Percentiles rank a stretch among this genome's conserved stretches.
Conservation (phyloP, 2,113 vertebrate genomes). For the Engystomops pustulosus region DNA sequence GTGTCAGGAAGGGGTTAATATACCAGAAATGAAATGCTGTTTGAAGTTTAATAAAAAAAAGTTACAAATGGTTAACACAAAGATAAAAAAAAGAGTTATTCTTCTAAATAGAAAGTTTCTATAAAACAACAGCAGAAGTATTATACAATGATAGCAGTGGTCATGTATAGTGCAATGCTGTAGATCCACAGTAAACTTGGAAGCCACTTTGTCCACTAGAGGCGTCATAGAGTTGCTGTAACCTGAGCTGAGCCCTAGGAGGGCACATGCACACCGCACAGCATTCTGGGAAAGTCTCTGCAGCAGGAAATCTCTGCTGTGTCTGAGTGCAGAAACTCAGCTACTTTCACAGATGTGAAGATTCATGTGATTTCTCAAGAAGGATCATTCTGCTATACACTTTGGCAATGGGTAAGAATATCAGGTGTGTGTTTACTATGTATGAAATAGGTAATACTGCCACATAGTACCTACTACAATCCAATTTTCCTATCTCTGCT, state of each 20-base stretch:
- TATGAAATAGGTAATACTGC: neutral
- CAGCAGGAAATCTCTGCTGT: slow-evolving; percentile 5
- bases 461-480: neutral
- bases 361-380: neutral
- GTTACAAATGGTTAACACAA: too few species aligned
- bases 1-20: too few species aligned
- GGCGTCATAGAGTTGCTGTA: neutral
- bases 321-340: neutral
- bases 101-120: too few species aligned
- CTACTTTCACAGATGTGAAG: neutral
- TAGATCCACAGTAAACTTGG: neutral
- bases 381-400: neutral
- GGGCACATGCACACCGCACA: neutral
- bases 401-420: neutral
- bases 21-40: too few species aligned
- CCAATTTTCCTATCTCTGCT: too few species aligned
- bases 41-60: too few species aligned
- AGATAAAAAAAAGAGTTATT: too few species aligned
- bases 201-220: neutral
- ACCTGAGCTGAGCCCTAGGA: neutral
- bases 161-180: too few species aligned
- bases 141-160: too few species aligned
- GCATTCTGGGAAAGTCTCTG: slow-evolving; percentile 32
- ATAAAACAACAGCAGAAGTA: too few species aligned
- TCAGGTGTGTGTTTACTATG: neutral